phyloP scores from a whole-genome alignment of 1,140 invertebrate genomes.

The Papilio polyxenes region DNA sequence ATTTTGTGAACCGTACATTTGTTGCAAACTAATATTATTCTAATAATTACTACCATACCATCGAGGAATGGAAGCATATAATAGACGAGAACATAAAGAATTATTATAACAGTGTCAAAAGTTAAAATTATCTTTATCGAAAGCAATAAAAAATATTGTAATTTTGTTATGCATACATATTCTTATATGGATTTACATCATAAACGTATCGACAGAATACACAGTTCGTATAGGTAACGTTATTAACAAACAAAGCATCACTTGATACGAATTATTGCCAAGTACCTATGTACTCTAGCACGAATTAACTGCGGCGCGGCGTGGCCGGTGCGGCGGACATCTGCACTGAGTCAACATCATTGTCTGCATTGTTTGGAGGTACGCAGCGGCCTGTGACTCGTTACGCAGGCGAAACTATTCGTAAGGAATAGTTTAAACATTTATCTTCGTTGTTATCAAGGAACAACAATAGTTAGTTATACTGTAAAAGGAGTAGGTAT shows the following conservation, averaged over 20 bases:
- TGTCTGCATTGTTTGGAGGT: conserved; percentile 36
- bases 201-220: neutral
- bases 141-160: too few species aligned
- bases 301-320: neutral
- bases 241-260: neutral
- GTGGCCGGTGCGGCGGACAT: neutral
- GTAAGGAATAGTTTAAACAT: neutral
- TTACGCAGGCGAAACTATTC: conserved; percentile 17
- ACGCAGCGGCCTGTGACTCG: conserved; percentile 4
- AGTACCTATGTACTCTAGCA: neutral
- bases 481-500: neutral
- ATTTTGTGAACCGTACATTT: conserved; percentile 2
- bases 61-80: too few species aligned
- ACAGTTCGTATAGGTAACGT: neutral
- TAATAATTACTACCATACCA: neutral
- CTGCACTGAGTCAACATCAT: conserved; percentile 14
- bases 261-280: conserved; percentile 1
- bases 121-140: neutral
- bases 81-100: neutral
- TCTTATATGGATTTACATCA: neutral
- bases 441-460: conserved; percentile 2
- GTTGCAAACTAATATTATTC: neutral
- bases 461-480: conserved; percentile 19
- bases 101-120: neutral
- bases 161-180: neutral